Evolutionary conservation across 2,888 invertebrate species (phyloP), one percentile per base, ranked within the genome.

Genomic region (Yponomeuta sedellus): DNA sequence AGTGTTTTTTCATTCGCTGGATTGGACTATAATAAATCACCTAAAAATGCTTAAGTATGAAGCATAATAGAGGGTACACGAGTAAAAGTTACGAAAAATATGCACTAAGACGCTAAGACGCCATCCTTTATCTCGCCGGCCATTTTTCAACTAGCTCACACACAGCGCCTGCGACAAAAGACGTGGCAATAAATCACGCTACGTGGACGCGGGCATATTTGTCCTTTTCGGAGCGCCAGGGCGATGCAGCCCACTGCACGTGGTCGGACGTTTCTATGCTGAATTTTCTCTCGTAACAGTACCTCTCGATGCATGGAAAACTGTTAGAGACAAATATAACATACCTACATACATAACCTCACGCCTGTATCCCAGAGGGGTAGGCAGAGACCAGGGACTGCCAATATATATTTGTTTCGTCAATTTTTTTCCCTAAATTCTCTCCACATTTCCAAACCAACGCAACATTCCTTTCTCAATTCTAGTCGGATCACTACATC

Each of bases 121-220:
- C 69, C 44, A 66, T 70, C 68, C 68, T 68, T 70, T 68, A 69
- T 70, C 70, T 69, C 67, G 68, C 19, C 64, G 64, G 64, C 68
- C 69, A 71, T 70, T 70, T 72, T 68, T 71, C 70, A 71, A 69
- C 70, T 71, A 69, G 68, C 69, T 66, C 69, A 68, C 69, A 67
- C 67, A n/a, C 28, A 62, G 52, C 61, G 67, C 64, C 59, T 57
- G 52, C 34, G 39, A 61, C 61, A 65, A 34, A 67, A 64, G 67
- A 64, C 59, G 40, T 34, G 63, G 34, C 62, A 65, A 69, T 69
- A 69, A 69, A 64, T 76, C 73, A 71, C 73, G 70, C 10, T 71
- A 71, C 68, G 66, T 59, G 59, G 70, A 66, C 72, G 68, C 64
- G 73, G 73, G 67, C 72, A 75, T 65, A 70, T 72, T 66, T 77